phyloP scores from a whole-genome alignment of 1,140 invertebrate species.

The Brachionus angularis region DNA sequence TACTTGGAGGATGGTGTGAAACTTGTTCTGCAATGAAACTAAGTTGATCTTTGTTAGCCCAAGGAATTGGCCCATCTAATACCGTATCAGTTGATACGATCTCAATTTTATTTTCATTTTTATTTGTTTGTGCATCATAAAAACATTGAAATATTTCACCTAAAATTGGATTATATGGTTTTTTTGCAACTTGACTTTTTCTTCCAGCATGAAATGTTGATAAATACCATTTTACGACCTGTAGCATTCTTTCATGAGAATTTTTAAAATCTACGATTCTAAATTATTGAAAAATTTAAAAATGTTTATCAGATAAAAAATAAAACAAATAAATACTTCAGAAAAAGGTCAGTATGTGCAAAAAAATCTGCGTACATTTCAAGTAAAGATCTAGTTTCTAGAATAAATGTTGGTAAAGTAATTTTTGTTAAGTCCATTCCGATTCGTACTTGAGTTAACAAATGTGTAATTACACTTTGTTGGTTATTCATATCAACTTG shows the following conservation, averaged over 20 bases:
- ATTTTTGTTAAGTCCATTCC: conserved; percentile 59
- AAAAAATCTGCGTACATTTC: conserved; percentile 60
- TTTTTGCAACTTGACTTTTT: conserved; percentile 73
- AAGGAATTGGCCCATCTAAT: conserved; percentile 53
- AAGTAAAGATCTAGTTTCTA: conserved; percentile 56
- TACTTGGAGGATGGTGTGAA: conserved; percentile 57
- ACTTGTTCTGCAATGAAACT: conserved; percentile 59
- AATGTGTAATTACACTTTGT: conserved; percentile 72
- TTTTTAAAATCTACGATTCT: conserved; percentile 77
- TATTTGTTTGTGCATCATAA: conserved; percentile 48
- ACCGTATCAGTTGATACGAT: conserved; percentile 1
- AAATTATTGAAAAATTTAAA: conserved; percentile 47
- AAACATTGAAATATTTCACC: conserved; percentile 58
- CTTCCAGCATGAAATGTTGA: conserved; percentile 75
- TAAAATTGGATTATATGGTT: conserved; percentile 60
- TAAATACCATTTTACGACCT: conserved; percentile 67
- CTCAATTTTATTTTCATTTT: background rate
- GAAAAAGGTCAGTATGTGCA: conserved; percentile 58
- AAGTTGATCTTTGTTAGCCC: conserved; percentile 53
- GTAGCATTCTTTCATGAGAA: conserved; percentile 82
- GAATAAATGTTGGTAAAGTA: conserved; percentile 58
- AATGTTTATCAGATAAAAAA: conserved; percentile 34
- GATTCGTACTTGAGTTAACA: conserved; percentile 57
- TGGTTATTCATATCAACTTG: conserved; percentile 41
- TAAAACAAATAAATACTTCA: conserved; percentile 48